Percentiles rank a stretch among this genome's conserved stretches.
These are phyloP conservation scores for Laupala kohalensis DNA, from an alignment of 1,140 invertebrate genomes.

Conservation along the genomic window DNA sequence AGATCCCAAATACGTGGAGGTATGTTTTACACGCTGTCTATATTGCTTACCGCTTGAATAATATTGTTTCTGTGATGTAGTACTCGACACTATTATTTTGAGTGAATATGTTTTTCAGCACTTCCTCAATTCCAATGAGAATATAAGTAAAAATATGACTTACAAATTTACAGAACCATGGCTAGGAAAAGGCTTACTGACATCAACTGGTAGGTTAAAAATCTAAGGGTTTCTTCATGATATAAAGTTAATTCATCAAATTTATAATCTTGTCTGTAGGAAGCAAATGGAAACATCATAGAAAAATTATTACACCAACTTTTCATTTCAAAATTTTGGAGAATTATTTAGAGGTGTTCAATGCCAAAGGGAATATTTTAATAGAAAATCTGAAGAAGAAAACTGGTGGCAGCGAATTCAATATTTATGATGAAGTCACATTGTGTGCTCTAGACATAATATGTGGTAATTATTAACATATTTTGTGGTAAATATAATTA, in stretches of 20 bases:
- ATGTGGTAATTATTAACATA: conserved; percentile 34
- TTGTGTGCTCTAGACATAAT: conserved; percentile 46
- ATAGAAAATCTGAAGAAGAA: conserved; percentile 15
- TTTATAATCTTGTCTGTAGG: conserved; percentile 13
- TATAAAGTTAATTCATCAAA: background rate
- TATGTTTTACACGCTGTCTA: background rate
- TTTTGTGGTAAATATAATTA: background rate
- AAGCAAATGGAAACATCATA: conserved; percentile 37
- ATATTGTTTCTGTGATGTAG: background rate
- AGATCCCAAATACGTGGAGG: background rate
- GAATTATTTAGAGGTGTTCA: conserved; percentile 44
- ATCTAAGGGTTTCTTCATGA: background rate
- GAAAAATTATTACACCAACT: conserved; percentile 47
- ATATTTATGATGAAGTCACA: conserved; percentile 37
- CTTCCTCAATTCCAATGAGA: background rate
- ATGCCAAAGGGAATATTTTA: conserved; percentile 37
- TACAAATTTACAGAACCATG: background rate
- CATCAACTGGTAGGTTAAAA: background rate
- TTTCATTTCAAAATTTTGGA: conserved; percentile 53
- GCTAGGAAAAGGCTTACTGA: background rate
- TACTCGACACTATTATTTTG: background rate
- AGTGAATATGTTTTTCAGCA: background rate
- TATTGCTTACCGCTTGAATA: background rate
- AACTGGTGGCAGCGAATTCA: conserved; percentile 16
- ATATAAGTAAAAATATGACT: background rate